Base-by-base conservation (phyloP, 1,140 invertebrate species). In the Planococcus citri region DNA sequence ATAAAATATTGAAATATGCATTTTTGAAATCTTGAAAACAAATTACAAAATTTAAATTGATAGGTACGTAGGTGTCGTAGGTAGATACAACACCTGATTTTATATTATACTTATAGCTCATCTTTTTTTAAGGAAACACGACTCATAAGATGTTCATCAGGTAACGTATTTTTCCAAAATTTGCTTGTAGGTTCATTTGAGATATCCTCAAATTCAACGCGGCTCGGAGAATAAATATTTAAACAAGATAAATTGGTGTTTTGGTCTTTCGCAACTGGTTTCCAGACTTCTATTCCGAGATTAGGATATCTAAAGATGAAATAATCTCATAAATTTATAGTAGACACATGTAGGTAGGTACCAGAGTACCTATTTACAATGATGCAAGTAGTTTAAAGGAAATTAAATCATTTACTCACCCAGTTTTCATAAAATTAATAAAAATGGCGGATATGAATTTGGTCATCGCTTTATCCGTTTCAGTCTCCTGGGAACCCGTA, bases 81-180 rank as follows among this genome's bases (percentile, higher is more conserved):
- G n/a, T n/a, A n/a, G n/a, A n/a, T 51, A 51, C 17, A 51, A 51
- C 29, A 33, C 4, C 29, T 3, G 4, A 3, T 6, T 33, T 6
- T 12, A 33, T 33, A 33, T 33, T 33, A 6, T 33, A 33, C 3
- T 33, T 33, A 33, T 6, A 33, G 29, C 17, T 51, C 41, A n/a
- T 51, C 41, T n/a, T 12, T 33, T 33, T 51, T 51, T 3, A 9
- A 51, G 17, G 6, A 2, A 20, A 51, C 17, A 4, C 3, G n/a
- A 17, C 17, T 20, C 17, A 20, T n/a, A 3, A 17, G 41, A 64
- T 64, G 24, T 27, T 64, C 60, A 10, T 1, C 1, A 14, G 60
- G 60, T 64, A 64, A 20, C 20, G 20, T 14, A 25, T 64, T 64
- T 64, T 64, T 64, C 60, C 60, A 64, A 64, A 64, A 64, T 64